These are phyloP conservation scores for Callionymus lyra DNA, from an alignment of 2,113 vertebrate species.

Conservation along the genomic window DNA sequence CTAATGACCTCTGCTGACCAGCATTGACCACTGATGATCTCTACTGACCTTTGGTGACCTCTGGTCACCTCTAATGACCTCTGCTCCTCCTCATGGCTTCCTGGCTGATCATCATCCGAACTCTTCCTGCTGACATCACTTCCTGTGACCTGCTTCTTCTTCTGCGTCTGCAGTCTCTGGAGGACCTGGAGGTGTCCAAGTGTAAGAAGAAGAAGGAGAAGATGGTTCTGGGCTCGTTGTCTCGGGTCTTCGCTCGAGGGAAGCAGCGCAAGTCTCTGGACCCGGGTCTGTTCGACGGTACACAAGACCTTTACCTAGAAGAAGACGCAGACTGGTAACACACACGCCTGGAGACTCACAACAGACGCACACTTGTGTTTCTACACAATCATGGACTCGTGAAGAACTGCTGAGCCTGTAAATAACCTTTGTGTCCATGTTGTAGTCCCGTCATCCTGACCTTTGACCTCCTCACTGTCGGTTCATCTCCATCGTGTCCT, in stretches of 20 bases:
- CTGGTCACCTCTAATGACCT: no score
- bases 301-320: constrained; percentile 97
- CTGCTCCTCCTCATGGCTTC: constrained; percentile 2
- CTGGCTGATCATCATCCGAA: no score
- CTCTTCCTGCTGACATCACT: neutral
- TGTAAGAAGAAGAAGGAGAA: constrained; percentile 86
- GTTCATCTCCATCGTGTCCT: constrained; percentile 21
- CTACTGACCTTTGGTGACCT: no score
- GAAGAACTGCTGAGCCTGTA: constrained; percentile 99
- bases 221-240: constrained; percentile 91
- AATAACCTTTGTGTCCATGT: constrained; percentile 90
- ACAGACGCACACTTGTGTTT: no score
- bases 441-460: constrained; percentile 77
- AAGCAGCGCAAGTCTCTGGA: constrained; percentile 96
- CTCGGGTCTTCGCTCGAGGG: constrained; percentile 90
- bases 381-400: constrained; percentile 87
- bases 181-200: constrained; percentile 94
- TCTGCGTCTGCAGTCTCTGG: constrained; percentile 77
- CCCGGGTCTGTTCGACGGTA: constrained; percentile 92
- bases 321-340: constrained; percentile 98
- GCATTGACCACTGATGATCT: no score
- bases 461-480: constrained; percentile 54
- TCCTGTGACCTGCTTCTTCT: constrained; percentile 1
- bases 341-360: constrained; percentile 7
- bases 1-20: no score